Evolutionary conservation across 2,888 invertebrate genomes (phyloP), one percentile per base, ranked within the genome.

Genomic region (Scaptomyza tumidula): DNA sequence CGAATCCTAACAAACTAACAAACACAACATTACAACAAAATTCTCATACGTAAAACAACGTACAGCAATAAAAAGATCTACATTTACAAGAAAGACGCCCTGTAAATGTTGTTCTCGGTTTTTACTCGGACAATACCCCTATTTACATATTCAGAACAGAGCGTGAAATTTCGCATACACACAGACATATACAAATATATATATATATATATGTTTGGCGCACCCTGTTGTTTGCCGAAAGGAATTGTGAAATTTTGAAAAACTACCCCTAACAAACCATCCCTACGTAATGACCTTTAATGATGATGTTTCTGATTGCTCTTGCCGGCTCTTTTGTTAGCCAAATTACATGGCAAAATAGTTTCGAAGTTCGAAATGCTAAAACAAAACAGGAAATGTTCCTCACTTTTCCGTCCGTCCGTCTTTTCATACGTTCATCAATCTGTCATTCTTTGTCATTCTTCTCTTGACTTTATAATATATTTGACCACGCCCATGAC

Each of bases 281-380:
- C 52, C 67, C 67, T 58, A 66, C 59, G 39, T 74, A 81, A 82
- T 82, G 74, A 85, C 79, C 79, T 71, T 74, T 77, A 82, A 79
- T 82, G 77, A 72, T 75, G 62, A 71, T 72, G 59, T 60, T 60
- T 76, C 50, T 56, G 55, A 69, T 58, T 76, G 64, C 37, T 43
- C 6, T 6, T 6, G n/a, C 37, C n/a, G 37, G 39, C 39, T 39
- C 14, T 66, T 72, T 62, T 50, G 50, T 57, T 66, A 56, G 41
- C 75, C 44, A 81, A 74, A 81, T 81, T 81, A 76, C 66, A 76
- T 63, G 74, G 67, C 41, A 62, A 50, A 57, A 46, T 35, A 58
- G 66, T 41, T 41, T 41, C 10, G 9, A 16, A 24, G 19, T 27
- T 48, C n/a, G n/a, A 48, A 53, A 53, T 49, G 35, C 27, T 41